Base-by-base conservation (phyloP, 2,113 vertebrate species). In the Holacanthus passer region DNA sequence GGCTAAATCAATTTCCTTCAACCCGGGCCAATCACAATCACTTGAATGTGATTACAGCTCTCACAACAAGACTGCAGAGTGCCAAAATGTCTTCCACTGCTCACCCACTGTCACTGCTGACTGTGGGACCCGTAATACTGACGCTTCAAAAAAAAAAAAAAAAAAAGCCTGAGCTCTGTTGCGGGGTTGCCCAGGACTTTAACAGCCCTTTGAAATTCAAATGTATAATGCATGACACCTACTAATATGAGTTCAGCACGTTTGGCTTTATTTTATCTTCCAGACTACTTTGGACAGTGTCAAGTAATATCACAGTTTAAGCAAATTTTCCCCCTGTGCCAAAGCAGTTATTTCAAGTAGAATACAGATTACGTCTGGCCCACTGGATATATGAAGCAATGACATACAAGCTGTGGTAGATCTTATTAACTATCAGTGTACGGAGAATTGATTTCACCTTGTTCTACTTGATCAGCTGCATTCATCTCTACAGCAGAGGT, bases 1-100 rank as follows among this genome's bases (percentile, higher is more conserved):
- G 37, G 65, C 77, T 83, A 77, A 91, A 91, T 89, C 89, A 86
- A 81, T 89, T 88, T 60, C 58, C 72, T 75, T 81, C 45, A 85
- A 84, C 52, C 60, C 19, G 60, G 70, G 65, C 84, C 82, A 85
- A 88, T 79, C 82, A 66, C 84, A 86, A 85, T 87, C 86, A 85
- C 87, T 88, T 77, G 59, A 88, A 82, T 72, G 67, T 82, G 77
- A 89, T 83, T 77, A 60, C 52, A 60, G 79, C 79, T 84, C 79
- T 70, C 72, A 59, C 74, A 84, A 77, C 50, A 59, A 43, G 64
- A 63, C 43, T 4, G 7, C 60, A 52, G 47, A 7, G 41, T 70
- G 81, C 91, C 84, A 82, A 83, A 75, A 62, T 4, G 16, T 63
- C 79, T 73, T 70, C 50, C 58, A 8, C 31, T n/a, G 58, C 64